Evolutionary conservation across 2,113 vertebrate genomes (phyloP).

Genomic region (Poicephalus gulielmi): DNA sequence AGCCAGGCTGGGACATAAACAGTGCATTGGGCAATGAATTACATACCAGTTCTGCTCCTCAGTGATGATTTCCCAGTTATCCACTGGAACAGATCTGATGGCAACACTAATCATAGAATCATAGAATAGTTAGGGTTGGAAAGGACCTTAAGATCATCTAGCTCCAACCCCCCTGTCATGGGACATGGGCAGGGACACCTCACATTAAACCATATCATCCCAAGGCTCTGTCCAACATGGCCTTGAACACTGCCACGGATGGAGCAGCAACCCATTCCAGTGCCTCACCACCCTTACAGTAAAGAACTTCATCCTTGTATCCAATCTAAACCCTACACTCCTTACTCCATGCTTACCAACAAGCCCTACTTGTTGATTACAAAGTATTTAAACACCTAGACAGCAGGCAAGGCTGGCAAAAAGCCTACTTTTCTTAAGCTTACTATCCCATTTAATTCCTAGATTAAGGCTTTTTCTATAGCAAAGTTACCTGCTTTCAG

Average conservation of each 20-base stretch:
- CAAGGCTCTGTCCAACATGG: too few relatives aligned
- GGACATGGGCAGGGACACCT: too few relatives aligned
- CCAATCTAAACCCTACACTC: background rate
- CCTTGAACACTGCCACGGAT: too few relatives aligned
- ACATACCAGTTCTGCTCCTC: accelerated
- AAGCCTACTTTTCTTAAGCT: background rate
- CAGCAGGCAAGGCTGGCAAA: background rate
- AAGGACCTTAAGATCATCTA: too few relatives aligned
- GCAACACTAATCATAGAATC: background rate
- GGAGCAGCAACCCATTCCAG: too few relatives aligned
- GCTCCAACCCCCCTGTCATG: too few relatives aligned
- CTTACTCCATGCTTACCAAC: background rate
- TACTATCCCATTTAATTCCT: background rate
- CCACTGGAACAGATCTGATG: background rate
- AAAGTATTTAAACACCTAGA: background rate
- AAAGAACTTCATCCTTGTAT: too few relatives aligned
- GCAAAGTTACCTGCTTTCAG: background rate
- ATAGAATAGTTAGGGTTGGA: too few relatives aligned
- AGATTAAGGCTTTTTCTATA: background rate
- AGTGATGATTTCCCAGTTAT: background rate
- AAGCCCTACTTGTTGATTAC: background rate
- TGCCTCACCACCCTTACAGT: too few relatives aligned
- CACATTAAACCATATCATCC: too few relatives aligned
- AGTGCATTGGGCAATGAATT: background rate
- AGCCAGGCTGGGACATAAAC: background rate